phyloP scores from a whole-genome alignment of 2,797 vertebrate species.

The Hydrolagus colliei region DNA sequence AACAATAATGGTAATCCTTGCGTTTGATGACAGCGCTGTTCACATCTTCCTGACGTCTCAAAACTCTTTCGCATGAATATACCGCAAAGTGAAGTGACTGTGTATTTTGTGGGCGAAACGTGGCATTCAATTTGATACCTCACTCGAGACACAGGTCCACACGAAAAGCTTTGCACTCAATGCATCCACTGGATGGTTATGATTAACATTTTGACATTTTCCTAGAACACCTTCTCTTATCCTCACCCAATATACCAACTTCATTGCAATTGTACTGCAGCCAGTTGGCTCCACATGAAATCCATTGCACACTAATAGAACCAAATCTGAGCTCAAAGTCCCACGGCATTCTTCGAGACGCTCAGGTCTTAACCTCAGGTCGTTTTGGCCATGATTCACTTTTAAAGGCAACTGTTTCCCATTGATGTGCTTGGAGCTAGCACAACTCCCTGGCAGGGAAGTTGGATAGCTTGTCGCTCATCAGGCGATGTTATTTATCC shows the following conservation, averaged over 20 bases:
- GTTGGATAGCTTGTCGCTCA: no score
- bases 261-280: background rate
- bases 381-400: background rate
- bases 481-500: no score
- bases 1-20: no score
- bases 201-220: background rate
- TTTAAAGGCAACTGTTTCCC: background rate
- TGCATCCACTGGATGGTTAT: background rate
- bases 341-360: background rate
- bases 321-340: background rate
- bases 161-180: background rate
- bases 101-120: no score
- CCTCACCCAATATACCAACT: background rate
- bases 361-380: background rate
- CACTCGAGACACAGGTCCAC: background rate
- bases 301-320: background rate
- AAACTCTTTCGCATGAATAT: no score
- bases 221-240: background rate
- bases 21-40: no score
- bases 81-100: no score
- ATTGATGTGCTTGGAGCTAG: no score
- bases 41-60: no score
- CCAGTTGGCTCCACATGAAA: background rate
- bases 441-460: no score
- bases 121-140: no score